These are phyloP conservation scores for Notothenia rossii DNA, from an alignment of 2,113 vertebrate species.

Conservation along the genomic window DNA sequence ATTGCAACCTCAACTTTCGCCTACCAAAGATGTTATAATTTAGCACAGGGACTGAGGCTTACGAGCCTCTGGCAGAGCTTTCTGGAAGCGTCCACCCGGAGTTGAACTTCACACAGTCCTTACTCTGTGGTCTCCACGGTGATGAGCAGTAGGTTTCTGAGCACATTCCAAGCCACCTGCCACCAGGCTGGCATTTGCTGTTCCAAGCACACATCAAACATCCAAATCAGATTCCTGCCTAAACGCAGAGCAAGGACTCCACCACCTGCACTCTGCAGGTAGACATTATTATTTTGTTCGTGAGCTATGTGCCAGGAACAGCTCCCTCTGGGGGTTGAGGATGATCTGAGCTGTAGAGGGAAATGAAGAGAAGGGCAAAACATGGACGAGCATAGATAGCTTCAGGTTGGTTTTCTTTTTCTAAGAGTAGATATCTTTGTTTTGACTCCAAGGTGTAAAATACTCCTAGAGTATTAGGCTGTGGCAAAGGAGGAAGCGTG, in stretches of 20 bases:
- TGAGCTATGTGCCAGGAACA: conserved; percentile 43
- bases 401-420: conserved; percentile 24
- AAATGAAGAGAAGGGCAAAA: conserved; percentile 37
- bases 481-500: conserved; percentile 49
- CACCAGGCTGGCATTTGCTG: conserved; percentile 63
- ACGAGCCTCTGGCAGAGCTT: conserved; percentile 59
- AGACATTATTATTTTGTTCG: conserved; percentile 61
- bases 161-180: conserved; percentile 79
- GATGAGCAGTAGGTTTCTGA: conserved; percentile 70
- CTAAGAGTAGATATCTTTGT: conserved; percentile 31
- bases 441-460: conserved; percentile 39
- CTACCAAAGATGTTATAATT: conserved; percentile 51
- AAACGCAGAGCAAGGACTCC: conserved; percentile 48
- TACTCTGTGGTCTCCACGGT: conserved; percentile 52
- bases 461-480: conserved; percentile 12
- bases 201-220: conserved; percentile 77
- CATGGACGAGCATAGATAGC: conserved; percentile 23
- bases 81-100: conserved; percentile 58
- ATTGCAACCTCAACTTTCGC: conserved; percentile 13
- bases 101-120: conserved; percentile 69
- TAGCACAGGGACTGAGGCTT: conserved; percentile 21
- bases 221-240: conserved; percentile 67
- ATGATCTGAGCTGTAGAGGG: conserved; percentile 52
- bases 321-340: conserved; percentile 34
- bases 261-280: conserved; percentile 74